Base-by-base conservation (phyloP, 1,140 invertebrate species). In the Stegodyphus mimosarum region DNA sequence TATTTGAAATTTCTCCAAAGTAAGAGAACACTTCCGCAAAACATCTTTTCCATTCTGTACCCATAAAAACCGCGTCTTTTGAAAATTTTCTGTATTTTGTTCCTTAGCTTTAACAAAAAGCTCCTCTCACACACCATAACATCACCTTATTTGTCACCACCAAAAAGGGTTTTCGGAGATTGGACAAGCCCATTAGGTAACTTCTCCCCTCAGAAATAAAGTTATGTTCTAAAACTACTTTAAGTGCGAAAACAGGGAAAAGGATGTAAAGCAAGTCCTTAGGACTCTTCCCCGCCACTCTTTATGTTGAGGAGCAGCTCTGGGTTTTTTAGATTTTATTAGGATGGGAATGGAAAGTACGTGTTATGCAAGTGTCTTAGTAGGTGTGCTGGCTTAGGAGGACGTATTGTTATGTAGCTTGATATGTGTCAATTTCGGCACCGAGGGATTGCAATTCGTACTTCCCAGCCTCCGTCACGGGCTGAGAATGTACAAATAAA, bases 261-360 rank as follows among this genome's bases (percentile, higher is more conserved):
- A 6, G 55, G 53, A 51, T 18, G 66, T 15, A 60, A 72, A 72
- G 50, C 70, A 74, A 17, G n/a, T 67, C 11, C 11, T 15, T 67
- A 60, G 15, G 1, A 9, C 64, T 17, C 64, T 7, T 7, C 64
- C 64, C 64, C 10, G 11, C 13, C 6, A 2, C 13, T 17, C 11
- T 67, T 7, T 7, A 67, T 18, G 17, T 67, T 67, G 64, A 7
- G 17, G 17, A 17, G 64, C 7, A 17, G 64, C 15, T 74, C 66
- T 83, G 69, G 73, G 80, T 83, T 74, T 83, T 83, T 74, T 74
- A 83, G 80, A 83, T 83, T 83, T 60, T 83, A 74, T 83, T 83
- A 83, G 60, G 13, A 33, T 33, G 60, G 48, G 63, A 83, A 83
- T 74, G 80, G 71, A 83, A 49, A 73, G 63, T 50, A 83, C 80